Evolutionary conservation across 2,888 invertebrate species (phyloP), one percentile per base, ranked within the genome.

Genomic region (Stegophylla sp.): DNA sequence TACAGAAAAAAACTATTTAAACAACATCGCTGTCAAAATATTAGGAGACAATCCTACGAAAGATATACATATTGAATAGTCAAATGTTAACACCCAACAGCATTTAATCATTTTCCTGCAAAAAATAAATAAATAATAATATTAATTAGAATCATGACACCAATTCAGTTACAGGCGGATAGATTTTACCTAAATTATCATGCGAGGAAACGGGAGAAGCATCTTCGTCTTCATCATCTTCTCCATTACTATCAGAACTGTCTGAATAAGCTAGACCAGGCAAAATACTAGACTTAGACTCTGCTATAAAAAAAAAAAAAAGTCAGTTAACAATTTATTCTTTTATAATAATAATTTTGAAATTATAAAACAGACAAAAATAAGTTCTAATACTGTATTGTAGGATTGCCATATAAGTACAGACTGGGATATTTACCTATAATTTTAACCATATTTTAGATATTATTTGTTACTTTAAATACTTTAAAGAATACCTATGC

Each of bases 251-350:
- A 51, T 79, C 71, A 34, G 79, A 79, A 41, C 79, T 79, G 41
- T 79, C 79, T 63, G 79, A 79, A 51, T 79, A 79, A 12, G 79
- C 69, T 41, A 79, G 28, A 23, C 79, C 79, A 3, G 71, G 79
- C 41, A 79, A 79, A 48, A 79, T 28, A 59, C 15, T 61, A 41
- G 69, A 41, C 51, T 79, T 79, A 1, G 7, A 26, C 48, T 79
- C 23, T n/a, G 41, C 79, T 79, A 4, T 64, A 64, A 75, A 51
- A 23, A 43, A 34, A 20, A 64, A 61, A 45, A 45, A 15, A 15
- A 45, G 12, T 43, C 7, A 43, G 43, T 43, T 43, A 43, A 43
- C 43, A 10, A 9, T 43, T 10, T 9, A 9, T 43, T 9, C 43
- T 1, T 45, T 10, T 23, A 12, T 56, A 20, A 56, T 2, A 3